A percentile compares a stretch with the other conserved stretches of the same genome.
phyloP scores from a whole-genome alignment of 2,888 invertebrate species.

The Mesochorus sp. region DNA sequence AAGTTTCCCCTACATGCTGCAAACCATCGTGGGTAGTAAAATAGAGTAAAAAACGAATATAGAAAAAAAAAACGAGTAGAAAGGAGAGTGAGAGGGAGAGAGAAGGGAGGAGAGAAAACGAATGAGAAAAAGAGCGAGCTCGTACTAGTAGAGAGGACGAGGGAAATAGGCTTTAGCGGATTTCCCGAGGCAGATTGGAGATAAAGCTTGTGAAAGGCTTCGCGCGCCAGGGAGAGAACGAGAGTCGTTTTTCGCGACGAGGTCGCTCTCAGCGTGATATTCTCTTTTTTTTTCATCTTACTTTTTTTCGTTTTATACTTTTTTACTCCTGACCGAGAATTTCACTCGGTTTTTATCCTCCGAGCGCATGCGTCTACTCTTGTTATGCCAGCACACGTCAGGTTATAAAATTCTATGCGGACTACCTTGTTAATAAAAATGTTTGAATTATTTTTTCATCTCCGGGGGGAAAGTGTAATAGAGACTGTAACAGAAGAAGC shows the following conservation, averaged over 20 bases:
- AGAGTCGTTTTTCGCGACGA: conserved; percentile 40
- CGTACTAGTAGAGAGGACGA: conserved; percentile 15
- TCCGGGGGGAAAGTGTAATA: neutral
- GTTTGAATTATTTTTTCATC: conserved; percentile 37
- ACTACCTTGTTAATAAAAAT: conserved; percentile 31
- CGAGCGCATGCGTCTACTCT: conserved; percentile 25
- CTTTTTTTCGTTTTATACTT: conserved; percentile 12
- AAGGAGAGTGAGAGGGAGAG: neutral
- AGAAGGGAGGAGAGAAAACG: neutral
- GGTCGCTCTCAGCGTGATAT: neutral
- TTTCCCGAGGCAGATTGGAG: conserved; percentile 62
- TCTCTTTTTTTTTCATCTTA: neutral
- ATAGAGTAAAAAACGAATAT: conserved; percentile 28
- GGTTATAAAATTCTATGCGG: conserved; percentile 57
- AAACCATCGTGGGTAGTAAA: conserved; percentile 23
- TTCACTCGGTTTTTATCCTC: neutral
- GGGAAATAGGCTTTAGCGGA: conserved; percentile 56
- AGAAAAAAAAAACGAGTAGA: neutral
- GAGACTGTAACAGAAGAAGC: conserved; percentile 9
- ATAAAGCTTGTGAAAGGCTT: conserved; percentile 63
- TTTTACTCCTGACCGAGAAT: conserved; percentile 38
- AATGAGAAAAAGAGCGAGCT: neutral
- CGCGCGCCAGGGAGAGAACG: conserved; percentile 36
- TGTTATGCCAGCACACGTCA: conserved; percentile 36
- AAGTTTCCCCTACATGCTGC: conserved; percentile 26